Evolutionary conservation across 2,888 invertebrate genomes (phyloP).

Genomic region (Torymus tubicola): DNA sequence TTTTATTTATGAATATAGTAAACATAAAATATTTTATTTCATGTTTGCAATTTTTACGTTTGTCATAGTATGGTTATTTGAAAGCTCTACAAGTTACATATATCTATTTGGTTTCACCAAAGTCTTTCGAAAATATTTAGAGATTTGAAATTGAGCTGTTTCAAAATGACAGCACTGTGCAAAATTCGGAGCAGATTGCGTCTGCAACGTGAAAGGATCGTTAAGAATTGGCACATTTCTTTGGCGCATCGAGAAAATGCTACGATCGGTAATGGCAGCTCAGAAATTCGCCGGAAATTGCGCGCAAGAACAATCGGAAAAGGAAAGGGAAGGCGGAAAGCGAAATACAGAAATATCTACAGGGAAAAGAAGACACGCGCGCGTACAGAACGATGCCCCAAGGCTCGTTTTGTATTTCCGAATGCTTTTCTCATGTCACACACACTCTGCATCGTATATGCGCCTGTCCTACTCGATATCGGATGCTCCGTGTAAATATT

Average conservation of each 20-base stretch:
- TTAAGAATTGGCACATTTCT: constrained; percentile 25
- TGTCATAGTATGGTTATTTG: no score
- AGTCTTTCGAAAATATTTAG: no score
- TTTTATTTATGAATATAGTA: no score
- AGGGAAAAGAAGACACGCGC: background rate
- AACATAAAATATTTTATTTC: no score
- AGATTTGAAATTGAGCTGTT: no score
- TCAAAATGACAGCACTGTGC: no score
- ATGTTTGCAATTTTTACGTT: no score
- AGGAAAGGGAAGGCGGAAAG: constrained; percentile 24
- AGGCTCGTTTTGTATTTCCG: constrained; percentile 29
- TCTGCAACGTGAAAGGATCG: background rate
- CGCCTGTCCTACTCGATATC: background rate
- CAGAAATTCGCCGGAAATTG: constrained; percentile 40
- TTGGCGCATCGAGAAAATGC: background rate
- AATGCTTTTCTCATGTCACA: constrained; percentile 20
- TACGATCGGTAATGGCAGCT: background rate
- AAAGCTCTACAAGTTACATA: no score
- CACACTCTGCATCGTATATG: background rate
- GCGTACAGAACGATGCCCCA: constrained; percentile 19
- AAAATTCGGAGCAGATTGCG: background rate
- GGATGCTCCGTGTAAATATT: constrained; percentile 27
- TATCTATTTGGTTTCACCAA: no score
- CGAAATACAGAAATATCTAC: background rate
- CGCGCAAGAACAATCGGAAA: constrained; percentile 3